These are phyloP conservation scores for Tachypleus tridentatus DNA, from an alignment of 1,140 invertebrate species.

Conservation along the genomic window DNA sequence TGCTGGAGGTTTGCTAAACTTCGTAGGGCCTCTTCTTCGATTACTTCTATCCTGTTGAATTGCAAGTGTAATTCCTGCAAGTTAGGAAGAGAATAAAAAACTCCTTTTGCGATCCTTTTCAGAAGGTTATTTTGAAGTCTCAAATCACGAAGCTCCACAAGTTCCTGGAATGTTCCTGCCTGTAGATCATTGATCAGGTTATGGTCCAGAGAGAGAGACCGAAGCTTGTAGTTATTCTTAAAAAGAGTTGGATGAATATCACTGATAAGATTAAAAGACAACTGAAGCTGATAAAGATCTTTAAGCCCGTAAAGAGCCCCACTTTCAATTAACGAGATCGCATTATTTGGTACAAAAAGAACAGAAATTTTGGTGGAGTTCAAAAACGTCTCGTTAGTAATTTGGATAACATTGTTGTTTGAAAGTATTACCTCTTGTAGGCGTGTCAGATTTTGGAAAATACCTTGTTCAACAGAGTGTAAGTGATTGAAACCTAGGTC, in stretches of 20 bases:
- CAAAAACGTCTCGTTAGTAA: constrained; percentile 63
- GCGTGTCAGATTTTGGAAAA: constrained; percentile 63
- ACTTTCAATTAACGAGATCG: constrained; percentile 58
- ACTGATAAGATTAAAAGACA: constrained; percentile 74
- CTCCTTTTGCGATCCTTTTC: constrained; percentile 53
- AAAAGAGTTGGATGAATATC: constrained; percentile 59
- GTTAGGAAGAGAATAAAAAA: constrained; percentile 64
- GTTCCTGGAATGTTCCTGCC: constrained; percentile 60
- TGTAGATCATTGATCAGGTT: constrained; percentile 73
- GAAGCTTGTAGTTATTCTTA: constrained; percentile 54
- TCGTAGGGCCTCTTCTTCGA: constrained; percentile 69
- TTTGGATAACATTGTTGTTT: constrained; percentile 77
- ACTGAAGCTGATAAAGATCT: constrained; percentile 65
- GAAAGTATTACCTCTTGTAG: constrained; percentile 70
- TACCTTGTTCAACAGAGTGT: constrained; percentile 57
- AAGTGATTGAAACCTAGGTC: constrained; percentile 79
- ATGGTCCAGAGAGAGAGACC: constrained; percentile 75
- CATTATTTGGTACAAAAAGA: constrained; percentile 76
- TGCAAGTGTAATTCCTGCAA: constrained; percentile 66
- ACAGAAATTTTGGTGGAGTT: constrained; percentile 62
- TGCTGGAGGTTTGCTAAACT: constrained; percentile 71
- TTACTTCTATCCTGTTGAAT: constrained; percentile 65
- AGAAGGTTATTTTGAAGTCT: constrained; percentile 73
- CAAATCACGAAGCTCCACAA: constrained; percentile 57
- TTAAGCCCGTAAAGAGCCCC: constrained; percentile 55